These are phyloP conservation scores for Ephydatia muelleri DNA, from an alignment of 37 sponge, comb jelly and placozoan species.

Conservation along the genomic window DNA sequence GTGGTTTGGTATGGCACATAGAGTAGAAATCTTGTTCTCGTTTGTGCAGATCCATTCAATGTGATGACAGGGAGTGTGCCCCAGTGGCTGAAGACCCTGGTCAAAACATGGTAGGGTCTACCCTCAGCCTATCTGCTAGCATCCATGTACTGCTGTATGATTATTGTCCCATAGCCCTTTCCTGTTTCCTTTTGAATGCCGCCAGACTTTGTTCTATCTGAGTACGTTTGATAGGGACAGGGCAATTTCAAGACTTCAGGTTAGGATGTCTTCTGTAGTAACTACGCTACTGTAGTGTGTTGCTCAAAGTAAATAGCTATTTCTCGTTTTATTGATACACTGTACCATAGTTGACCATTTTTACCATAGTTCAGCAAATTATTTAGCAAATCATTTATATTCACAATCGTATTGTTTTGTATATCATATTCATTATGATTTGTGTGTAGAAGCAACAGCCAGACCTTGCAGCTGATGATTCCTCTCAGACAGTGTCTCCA, in stretches of 20 bases:
- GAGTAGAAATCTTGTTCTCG: not conserved
- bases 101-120: conserved; percentile 55
- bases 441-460: conserved; percentile 70
- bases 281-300: not conserved
- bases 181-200: conserved; percentile 89
- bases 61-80: conserved; percentile 85
- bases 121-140: too few species aligned
- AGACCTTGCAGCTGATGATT: conserved; percentile 47
- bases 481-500: conserved; percentile 65
- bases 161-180: conserved; percentile 68
- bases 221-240: conserved; percentile 93
- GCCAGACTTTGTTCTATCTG: conserved; percentile 79
- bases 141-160: not conserved
- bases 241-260: conserved; percentile 87
- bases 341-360: too few species aligned
- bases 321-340: too few species aligned
- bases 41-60: conserved; percentile 67
- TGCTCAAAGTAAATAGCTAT: too few species aligned
- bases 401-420: too few species aligned
- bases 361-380: too few species aligned
- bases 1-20: too few species aligned
- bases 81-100: conserved; percentile 66
- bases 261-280: conserved; percentile 13
- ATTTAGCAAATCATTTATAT: too few species aligned
- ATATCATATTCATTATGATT: not conserved